Evolutionary conservation across 2,797 vertebrate species (phyloP).

Genomic region (Anguilla megastoma): DNA sequence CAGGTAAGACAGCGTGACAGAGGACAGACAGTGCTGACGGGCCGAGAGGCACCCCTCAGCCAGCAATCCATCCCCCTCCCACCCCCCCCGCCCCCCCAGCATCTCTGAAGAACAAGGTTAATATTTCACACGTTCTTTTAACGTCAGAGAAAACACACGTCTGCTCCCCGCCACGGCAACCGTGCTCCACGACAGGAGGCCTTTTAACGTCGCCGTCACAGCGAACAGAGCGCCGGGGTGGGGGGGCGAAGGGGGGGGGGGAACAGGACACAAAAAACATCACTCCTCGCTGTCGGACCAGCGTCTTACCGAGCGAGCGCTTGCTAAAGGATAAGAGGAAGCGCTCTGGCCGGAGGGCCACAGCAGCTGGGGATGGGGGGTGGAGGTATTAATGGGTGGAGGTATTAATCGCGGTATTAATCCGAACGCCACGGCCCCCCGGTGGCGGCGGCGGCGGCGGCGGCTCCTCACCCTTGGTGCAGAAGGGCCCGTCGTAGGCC

Average conservation of each 20-base stretch:
- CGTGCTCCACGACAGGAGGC: neutral
- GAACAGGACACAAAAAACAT: neutral
- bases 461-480: constrained; percentile 81
- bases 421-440: neutral
- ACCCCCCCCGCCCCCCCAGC: neutral
- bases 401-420: neutral
- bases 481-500: constrained; percentile 88
- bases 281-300: neutral
- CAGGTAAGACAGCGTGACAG: too few species aligned
- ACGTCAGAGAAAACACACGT: neutral
- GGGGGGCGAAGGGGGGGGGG: neutral
- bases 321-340: neutral
- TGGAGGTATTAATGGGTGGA: too few species aligned
- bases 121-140: neutral
- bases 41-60: neutral
- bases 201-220: neutral
- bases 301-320: neutral
- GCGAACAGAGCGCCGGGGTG: neutral
- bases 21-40: too few species aligned
- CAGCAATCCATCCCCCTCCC: too few species aligned
- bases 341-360: neutral
- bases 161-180: neutral
- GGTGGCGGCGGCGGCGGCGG: too few species aligned
- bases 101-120: neutral
- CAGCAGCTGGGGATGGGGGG: neutral